phyloP scores from a whole-genome alignment of 1,140 invertebrate species.

The Drosophila tropicalis region DNA sequence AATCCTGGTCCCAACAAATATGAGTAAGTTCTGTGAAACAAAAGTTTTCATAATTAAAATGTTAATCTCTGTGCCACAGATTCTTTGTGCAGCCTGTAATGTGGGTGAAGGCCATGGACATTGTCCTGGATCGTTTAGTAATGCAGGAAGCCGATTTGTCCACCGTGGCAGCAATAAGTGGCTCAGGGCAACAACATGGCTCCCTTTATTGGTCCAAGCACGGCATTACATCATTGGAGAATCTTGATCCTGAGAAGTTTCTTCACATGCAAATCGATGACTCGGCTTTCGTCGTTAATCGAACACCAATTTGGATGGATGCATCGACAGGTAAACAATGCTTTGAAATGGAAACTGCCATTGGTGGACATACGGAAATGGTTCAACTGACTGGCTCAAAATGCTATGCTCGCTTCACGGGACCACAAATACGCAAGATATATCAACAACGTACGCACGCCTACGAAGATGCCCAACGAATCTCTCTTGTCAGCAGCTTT shows the following conservation, averaged over 20 bases:
- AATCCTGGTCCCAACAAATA: constrained; percentile 84
- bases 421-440: constrained; percentile 96
- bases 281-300: constrained; percentile 89
- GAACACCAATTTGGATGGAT: constrained; percentile 99
- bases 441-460: constrained; percentile 88
- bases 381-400: constrained; percentile 94
- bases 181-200: constrained; percentile 98
- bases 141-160: constrained; percentile 92
- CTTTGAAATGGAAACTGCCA: constrained; percentile 89
- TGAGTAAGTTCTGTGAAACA: constrained; percentile 82
- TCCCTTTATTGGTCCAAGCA: constrained; percentile 96
- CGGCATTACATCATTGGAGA: constrained; percentile 86
- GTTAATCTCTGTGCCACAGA: constrained; percentile 18
- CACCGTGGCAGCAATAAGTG: constrained; percentile 92
- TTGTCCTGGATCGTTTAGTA: constrained; percentile 93
- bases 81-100: constrained; percentile 91
- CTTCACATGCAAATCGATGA: constrained; percentile 91
- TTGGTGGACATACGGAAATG: constrained; percentile 92
- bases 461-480: constrained; percentile 93
- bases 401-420: constrained; percentile 97
- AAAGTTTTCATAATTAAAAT: not conserved
- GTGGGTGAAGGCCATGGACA: constrained; percentile 98
- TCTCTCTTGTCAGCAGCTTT: constrained; percentile 97
- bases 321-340: constrained; percentile 94
- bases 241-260: constrained; percentile 89